These are phyloP conservation scores for Kradibia gibbosae DNA, from an alignment of 1,140 invertebrate species.

Conservation along the genomic window DNA sequence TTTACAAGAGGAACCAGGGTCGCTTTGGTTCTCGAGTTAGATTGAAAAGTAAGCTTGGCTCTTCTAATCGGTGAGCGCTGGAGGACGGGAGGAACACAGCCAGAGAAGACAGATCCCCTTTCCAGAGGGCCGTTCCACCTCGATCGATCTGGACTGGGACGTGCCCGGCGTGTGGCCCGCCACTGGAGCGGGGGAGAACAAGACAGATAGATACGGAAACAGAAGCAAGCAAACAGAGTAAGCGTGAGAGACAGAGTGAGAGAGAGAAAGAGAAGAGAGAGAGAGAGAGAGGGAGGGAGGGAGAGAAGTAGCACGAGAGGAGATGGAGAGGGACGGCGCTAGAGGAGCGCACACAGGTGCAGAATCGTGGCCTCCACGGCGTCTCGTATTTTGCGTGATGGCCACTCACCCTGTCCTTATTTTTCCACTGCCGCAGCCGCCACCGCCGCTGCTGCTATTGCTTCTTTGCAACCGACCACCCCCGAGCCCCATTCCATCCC, in stretches of 20 bases:
- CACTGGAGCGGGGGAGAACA: neutral
- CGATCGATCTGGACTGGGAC: constrained; percentile 59
- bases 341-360: constrained; percentile 16
- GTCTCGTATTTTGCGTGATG: neutral
- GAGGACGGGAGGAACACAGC: neutral
- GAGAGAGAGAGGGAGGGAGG: constrained; percentile 30
- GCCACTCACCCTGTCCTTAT: neutral
- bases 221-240: too few species aligned
- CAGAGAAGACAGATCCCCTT: constrained; percentile 1
- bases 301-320: constrained; percentile 39
- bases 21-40: too few species aligned
- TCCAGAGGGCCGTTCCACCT: constrained; percentile 54
- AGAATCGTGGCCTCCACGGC: constrained; percentile 11
- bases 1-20: too few species aligned
- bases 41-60: neutral
- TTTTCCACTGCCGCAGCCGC: neutral
- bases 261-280: constrained; percentile 38
- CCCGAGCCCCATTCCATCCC: too few species aligned
- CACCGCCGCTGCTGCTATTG: too few species aligned
- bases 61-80: constrained; percentile 30
- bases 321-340: constrained; percentile 26
- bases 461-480: too few species aligned
- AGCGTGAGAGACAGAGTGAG: neutral
- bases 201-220: neutral
- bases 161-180: constrained; percentile 18